phyloP scores from a whole-genome alignment of 2,113 vertebrate species.

The Melanocharis versteri region DNA sequence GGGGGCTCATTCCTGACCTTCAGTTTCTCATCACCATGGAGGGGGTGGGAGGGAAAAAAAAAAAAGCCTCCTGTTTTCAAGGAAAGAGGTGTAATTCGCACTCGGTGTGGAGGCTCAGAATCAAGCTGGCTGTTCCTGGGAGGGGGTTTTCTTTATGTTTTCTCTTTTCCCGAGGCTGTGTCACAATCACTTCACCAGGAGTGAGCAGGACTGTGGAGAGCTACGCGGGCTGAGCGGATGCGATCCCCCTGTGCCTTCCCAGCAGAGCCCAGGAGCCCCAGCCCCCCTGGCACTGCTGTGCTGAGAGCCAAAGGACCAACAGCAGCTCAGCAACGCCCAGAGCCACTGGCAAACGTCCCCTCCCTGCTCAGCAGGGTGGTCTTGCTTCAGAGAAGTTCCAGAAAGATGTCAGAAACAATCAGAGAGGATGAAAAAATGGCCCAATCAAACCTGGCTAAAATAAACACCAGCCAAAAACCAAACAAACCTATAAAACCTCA shows the following conservation, averaged over 20 bases:
- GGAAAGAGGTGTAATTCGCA: conserved; percentile 15
- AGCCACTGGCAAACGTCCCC: neutral
- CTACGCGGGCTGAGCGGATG: rapidly evolving
- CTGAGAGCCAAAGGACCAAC: neutral
- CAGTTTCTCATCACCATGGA: conserved; percentile 3
- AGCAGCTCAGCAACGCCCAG: neutral
- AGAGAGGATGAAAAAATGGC: neutral
- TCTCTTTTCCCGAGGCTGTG: neutral
- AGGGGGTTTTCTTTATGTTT: neutral
- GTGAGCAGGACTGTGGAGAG: neutral
- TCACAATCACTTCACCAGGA: neutral
- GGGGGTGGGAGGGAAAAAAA: neutral
- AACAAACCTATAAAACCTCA: neutral
- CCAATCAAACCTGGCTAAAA: neutral
- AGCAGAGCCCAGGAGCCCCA: neutral
- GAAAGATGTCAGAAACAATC: neutral
- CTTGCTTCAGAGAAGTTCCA: neutral
- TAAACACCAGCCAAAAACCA: neutral
- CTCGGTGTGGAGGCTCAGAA: neutral
- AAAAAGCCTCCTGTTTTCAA: neutral
- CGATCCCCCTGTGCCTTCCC: rapidly evolving
- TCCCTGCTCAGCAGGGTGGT: neutral
- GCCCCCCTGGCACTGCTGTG: neutral
- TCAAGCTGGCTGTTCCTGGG: neutral
- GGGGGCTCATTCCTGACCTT: conserved; percentile 43